Base-by-base conservation (phyloP, 2,113 vertebrate species). In the Machaerirhynchus nigripectus region DNA sequence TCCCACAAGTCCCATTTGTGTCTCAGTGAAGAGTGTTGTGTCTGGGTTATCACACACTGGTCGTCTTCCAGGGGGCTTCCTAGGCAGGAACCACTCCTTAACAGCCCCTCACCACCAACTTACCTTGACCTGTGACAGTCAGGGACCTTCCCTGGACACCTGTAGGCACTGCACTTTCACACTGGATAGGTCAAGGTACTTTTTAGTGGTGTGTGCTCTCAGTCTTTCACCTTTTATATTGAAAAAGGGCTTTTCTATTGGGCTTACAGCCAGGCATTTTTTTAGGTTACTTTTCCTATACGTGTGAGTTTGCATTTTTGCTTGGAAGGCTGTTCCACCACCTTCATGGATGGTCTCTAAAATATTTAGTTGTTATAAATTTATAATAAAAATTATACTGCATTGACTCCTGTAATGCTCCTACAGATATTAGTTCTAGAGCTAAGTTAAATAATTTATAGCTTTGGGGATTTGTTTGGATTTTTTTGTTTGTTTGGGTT, bases 131-230 rank as follows among this genome's bases (percentile, higher is more conserved):
- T 63, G 1, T 47, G 89, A 35, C 23, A 50, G 15, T 20, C 4
- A 1, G 7, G 39, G 37, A 31, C 47, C 9, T 46, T 81, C 30
- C 24, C 30, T 33, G 21, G 7, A 11, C 19, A 42, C 3, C 15
- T 47, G n/a, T 13, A 77, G 31, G 11, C 21, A 35, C 9, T 2
- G 2, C 20, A 33, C 3, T 30, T 79, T 21, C 35, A 16, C 4
- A 0, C 0, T 52, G 39, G 19, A 19, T 52, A 11, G 31, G 14
- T 17, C 14, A 39, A 42, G 28, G 16, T 9, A 44, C 4, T 24
- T 27, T 5, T 27, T 24, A 15, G 21, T 3, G 4, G 4, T 7
- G 5, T 26, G 5, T 30, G 15, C 15, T 44, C 30, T 35, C 30
- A 60, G 31, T 6, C 9, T 76, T 85, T 26, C 69, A n/a, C 17